Evolutionary conservation across 2,888 invertebrate genomes (phyloP).

Genomic region (Spodoptera littoralis): DNA sequence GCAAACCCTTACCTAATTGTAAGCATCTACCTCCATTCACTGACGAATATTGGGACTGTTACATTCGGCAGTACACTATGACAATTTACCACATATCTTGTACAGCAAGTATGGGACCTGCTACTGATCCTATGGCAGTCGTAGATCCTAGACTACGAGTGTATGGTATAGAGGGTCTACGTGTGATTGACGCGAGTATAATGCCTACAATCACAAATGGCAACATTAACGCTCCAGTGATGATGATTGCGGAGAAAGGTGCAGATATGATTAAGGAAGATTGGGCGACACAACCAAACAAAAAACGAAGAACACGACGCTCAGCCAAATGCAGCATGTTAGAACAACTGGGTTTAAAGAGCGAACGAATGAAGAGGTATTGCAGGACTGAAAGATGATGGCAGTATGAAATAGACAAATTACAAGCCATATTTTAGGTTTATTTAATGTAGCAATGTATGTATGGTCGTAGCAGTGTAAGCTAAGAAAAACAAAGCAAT

Average conservation of each 20-base stretch:
- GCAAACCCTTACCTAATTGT: conserved; percentile 93
- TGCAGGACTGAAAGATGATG: conserved; percentile 76
- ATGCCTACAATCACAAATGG: conserved; percentile 96
- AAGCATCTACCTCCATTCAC: conserved; percentile 93
- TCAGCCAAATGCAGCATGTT: conserved; percentile 68
- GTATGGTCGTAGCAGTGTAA: conserved; percentile 12
- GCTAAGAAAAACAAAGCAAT: conserved; percentile 11
- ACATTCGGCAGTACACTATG: conserved; percentile 94
- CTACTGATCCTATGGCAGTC: conserved; percentile 93
- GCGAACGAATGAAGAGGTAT: conserved; percentile 54
- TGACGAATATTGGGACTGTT: conserved; percentile 96
- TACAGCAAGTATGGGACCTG: conserved; percentile 95
- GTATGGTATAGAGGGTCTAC: conserved; percentile 92
- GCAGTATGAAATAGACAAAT: conserved; percentile 36
- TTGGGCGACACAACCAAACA: conserved; percentile 85
- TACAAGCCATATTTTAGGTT: conserved; percentile 58
- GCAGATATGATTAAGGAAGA: conserved; percentile 93
- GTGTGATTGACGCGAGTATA: conserved; percentile 96
- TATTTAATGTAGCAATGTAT: no score
- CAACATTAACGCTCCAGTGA: conserved; percentile 95
- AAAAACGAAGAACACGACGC: conserved; percentile 61
- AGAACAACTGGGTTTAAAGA: conserved; percentile 62
- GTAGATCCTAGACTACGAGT: conserved; percentile 94
- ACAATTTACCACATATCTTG: conserved; percentile 96
- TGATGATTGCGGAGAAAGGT: conserved; percentile 96